Conservation (phyloP, 2,797 vertebrate genomes). For the Microcaecilia unicolor region DNA sequence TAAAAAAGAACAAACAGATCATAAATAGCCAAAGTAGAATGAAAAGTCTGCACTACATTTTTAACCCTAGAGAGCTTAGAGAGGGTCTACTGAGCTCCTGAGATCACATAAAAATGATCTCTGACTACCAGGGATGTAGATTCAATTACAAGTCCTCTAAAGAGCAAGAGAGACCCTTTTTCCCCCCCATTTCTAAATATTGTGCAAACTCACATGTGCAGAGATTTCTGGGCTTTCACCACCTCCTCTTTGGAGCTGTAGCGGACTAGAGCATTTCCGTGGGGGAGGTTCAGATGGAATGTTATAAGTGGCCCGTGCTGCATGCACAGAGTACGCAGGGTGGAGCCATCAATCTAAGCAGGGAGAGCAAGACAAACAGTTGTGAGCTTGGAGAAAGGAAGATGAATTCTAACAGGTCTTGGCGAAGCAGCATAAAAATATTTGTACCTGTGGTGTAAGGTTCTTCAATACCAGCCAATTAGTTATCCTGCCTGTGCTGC, state of each 20-base stretch:
- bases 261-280: constrained; percentile 78
- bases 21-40: too few relatives aligned
- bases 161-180: too few relatives aligned
- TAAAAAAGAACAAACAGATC: too few relatives aligned
- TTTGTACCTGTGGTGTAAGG: constrained; percentile 95
- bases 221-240: constrained; percentile 83
- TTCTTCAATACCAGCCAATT: constrained; percentile 98
- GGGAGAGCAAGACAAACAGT: rapidly evolving
- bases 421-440: too few relatives aligned
- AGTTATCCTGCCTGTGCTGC: constrained; percentile 95
- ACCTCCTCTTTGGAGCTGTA: constrained; percentile 87
- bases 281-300: constrained; percentile 86
- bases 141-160: too few relatives aligned
- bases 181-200: too few relatives aligned
- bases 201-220: constrained; percentile 89
- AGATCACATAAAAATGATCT: too few relatives aligned
- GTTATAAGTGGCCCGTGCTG: constrained; percentile 83
- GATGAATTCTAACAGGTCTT: too few relatives aligned
- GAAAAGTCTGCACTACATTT: too few relatives aligned
- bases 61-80: too few relatives aligned
- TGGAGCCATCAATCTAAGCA: constrained; percentile 75
- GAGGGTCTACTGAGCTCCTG: too few relatives aligned
- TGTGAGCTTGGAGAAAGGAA: not conserved
- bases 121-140: too few relatives aligned
- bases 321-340: constrained; percentile 86